Percentiles rank a stretch among this genome's conserved stretches.
Conservation (phyloP, 2,113 vertebrate genomes). For the Grantiella picta region DNA sequence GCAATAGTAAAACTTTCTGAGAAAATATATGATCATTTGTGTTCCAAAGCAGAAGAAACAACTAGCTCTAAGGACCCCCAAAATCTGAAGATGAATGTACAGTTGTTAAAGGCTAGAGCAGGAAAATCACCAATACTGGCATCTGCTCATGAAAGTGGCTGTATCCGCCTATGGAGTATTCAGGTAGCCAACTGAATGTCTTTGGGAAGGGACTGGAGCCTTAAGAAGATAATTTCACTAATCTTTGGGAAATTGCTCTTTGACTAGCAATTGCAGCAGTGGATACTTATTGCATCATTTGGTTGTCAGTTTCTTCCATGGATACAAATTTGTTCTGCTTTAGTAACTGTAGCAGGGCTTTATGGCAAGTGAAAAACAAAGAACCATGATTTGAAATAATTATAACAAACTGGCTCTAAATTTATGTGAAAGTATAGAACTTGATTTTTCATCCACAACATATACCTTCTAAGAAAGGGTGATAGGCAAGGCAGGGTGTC, state of each 20-base stretch:
- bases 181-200: slow-evolving; percentile 39
- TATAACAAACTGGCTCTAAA: not conserved
- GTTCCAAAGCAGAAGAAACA: not conserved
- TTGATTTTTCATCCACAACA: not conserved
- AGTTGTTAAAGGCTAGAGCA: not conserved
- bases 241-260: not conserved
- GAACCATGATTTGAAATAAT: not conserved
- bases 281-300: not conserved
- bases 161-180: slow-evolving; percentile 68
- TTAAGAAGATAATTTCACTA: not conserved
- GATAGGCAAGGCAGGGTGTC: not conserved
- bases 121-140: slow-evolving; percentile 44
- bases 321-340: not conserved
- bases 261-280: not conserved
- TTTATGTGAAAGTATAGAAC: not conserved
- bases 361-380: not conserved
- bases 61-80: not conserved
- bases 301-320: not conserved
- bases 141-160: slow-evolving; percentile 71
- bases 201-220: not conserved
- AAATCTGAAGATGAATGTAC: not conserved
- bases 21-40: not conserved
- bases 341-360: not conserved
- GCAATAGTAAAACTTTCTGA: not conserved
- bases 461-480: not conserved